Base-by-base conservation (phyloP, 2,797 vertebrate species). In the Threskiornis aethiopicus region DNA sequence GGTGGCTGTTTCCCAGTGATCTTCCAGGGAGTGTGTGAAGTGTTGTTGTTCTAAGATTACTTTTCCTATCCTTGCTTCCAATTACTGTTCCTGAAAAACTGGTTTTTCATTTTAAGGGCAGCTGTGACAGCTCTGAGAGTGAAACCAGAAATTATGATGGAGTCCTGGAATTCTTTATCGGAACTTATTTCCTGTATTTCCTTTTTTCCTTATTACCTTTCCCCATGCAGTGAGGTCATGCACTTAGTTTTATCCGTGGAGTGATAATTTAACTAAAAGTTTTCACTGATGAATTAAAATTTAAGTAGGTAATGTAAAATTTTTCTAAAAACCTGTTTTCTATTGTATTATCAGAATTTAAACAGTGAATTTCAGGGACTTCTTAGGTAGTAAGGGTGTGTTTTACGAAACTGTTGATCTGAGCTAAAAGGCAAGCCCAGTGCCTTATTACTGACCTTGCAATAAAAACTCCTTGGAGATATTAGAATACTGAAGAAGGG, bases 31-130 rank as follows among this genome's bases (percentile, higher is more conserved):
- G 57, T 1, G 5, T 22, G 55, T 37, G 62, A 83, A 72, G 72
- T 66, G 41, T 4, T 72, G 26, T 8, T 87, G 47, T 71, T 82
- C 29, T 22, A 73, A 84, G 91, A 57, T 66, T 46, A 16, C 71
- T 90, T 95, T 93, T 93, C 80, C 90, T 82, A 14, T 55, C 35
- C 55, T 89, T 70, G 47, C 66, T 90, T 90, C 86, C 87, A 85
- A 16, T 85, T 90, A 19, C 66, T 39, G 33, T 55, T 94, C 94
- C 70, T 96, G 92, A 94, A 94, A 92, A 93, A 77, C 55, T 77
- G 84, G 51, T 89, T 89, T 96, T 90, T 92, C 28, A 31, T 92
- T 94, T 79, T 84, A 85, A 39, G 91, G 92, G 88, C 87, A 94
- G 51, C 84, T 95, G 58, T 89, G 84, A 96, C 86, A 95, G 66